phyloP scores from a whole-genome alignment of 2,797 vertebrate genomes.

The Halcyon smyrnensis region DNA sequence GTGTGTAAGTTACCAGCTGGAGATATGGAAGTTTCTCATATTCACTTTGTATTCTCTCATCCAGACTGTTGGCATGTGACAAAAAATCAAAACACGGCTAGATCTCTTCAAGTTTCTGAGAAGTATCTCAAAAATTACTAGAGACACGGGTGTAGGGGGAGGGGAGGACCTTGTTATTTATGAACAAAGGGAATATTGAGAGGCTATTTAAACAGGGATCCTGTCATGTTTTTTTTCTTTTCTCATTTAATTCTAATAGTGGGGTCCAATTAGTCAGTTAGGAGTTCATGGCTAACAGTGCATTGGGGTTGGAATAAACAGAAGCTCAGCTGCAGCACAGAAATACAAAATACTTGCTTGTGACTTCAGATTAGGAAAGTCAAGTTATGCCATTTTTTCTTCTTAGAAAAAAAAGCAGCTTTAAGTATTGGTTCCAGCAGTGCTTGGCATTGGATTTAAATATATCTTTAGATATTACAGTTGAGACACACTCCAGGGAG shows the following conservation, averaged over 20 bases:
- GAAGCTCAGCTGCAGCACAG: neutral
- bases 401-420: neutral
- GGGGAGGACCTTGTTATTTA: accelerated
- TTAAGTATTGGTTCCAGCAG: neutral
- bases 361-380: neutral
- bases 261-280: neutral
- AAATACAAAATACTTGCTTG: neutral
- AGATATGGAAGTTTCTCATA: neutral
- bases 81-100: neutral
- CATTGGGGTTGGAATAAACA: neutral
- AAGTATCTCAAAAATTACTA: neutral
- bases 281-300: neutral
- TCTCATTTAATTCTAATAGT: neutral
- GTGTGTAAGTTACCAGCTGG: neutral
- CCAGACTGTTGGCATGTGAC: neutral
- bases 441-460: neutral
- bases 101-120: neutral
- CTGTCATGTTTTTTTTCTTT: neutral
- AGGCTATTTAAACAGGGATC: neutral
- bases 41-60: neutral
- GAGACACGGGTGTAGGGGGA: neutral
- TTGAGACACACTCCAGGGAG: neutral
- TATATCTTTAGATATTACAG: neutral
- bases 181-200: neutral
- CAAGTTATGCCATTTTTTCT: neutral